phyloP scores from a whole-genome alignment of 2,797 vertebrate genomes.

The Eurystomus glaucurus region DNA sequence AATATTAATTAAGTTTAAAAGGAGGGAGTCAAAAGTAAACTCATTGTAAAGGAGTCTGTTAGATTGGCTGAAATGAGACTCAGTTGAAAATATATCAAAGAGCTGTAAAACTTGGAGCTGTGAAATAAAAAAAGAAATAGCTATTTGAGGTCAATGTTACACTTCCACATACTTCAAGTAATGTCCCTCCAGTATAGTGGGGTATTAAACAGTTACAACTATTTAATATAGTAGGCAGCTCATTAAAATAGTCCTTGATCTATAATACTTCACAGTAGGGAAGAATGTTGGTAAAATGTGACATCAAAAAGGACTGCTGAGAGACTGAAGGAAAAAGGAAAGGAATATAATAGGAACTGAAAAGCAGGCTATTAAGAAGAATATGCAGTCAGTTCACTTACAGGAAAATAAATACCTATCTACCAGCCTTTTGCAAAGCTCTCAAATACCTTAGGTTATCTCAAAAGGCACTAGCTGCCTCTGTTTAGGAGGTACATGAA shows the following conservation, averaged over 20 bases:
- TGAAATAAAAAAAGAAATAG: constrained; percentile 9
- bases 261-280: background rate
- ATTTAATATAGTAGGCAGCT: background rate
- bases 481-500: background rate
- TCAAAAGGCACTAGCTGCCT: background rate
- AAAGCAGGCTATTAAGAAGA: background rate
- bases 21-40: background rate
- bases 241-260: constrained; percentile 12
- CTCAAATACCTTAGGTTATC: background rate
- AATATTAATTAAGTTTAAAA: constrained; percentile 39
- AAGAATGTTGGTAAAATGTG: background rate
- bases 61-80: background rate
- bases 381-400: background rate
- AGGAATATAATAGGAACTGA: background rate
- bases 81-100: background rate
- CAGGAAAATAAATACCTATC: background rate
- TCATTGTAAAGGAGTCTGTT: background rate
- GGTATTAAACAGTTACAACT: background rate
- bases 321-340: background rate
- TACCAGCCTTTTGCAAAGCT: background rate
- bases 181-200: background rate
- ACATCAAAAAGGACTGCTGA: background rate
- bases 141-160: background rate
- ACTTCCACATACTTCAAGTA: background rate
- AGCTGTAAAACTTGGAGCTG: background rate